Evolutionary conservation across 2,888 invertebrate genomes (phyloP), one percentile per base, ranked within the genome.

Genomic region (Steromphala cineraria): DNA sequence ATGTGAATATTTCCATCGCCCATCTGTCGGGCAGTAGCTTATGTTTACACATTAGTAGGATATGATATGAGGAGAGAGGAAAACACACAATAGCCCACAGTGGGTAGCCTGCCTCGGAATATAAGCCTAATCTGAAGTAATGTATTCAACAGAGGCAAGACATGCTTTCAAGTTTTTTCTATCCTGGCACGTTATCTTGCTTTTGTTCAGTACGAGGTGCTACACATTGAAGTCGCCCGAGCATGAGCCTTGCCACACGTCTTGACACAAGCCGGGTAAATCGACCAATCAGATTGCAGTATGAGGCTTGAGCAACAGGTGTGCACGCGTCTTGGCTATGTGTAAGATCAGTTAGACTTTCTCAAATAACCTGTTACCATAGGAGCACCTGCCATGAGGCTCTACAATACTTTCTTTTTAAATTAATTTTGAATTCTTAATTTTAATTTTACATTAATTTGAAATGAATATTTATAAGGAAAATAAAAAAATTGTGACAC

Each of bases 331-430:
- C 71, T 71, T 19, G 19, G 15, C 36, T 36, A 31, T 46, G 8
- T 36, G 17, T 17, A 10, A n/a, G 71, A 71, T 71, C 62, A 62
- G 62, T 62, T 62, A 62, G 24, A 56, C 28, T 62, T 28, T 62
- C 71, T 71, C 71, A 71, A 71, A 36, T 71, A 71, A 71, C 71
- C 71, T 71, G 71, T 71, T 71, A 71, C 36, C 40, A n/a, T 2
- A 28, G n/a, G 36, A 36, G 71, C 71, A 71, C 71, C 71, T 71
- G 71, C 71, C n/a, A 40, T 0, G 21, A 62, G 62, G 62, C 15
- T 62, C 62, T 21, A 24, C 7, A 10, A 46, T 46, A 46, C 46
- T 46, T 46, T 46, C 46, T 46, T 46, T 46, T 46, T 46, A 46
- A 46, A 10, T 46, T 46, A 46, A 46, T 46, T 46, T 46, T 46